These are phyloP conservation scores for Parasteatoda lunata DNA, from an alignment of 2,888 invertebrate genomes.

Conservation along the genomic window DNA sequence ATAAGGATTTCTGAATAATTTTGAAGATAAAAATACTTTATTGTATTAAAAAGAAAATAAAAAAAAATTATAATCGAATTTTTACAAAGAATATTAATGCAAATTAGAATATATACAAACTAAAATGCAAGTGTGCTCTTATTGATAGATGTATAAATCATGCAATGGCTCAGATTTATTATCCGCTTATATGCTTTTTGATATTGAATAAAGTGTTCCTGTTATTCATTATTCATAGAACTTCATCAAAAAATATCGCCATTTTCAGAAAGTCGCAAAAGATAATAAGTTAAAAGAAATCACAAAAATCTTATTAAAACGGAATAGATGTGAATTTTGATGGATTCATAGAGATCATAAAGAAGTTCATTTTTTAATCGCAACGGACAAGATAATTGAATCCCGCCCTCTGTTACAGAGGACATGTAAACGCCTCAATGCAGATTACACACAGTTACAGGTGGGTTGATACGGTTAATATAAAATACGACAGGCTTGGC, in stretches of 20 bases:
- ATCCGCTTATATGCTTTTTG: too few species aligned
- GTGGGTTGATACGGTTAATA: conserved; percentile 14
- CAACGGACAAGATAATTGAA: conserved; percentile 64
- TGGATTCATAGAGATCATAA: conserved; percentile 13
- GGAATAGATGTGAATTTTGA: conserved; percentile 23
- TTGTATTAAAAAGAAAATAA: too few species aligned
- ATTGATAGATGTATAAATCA: too few species aligned
- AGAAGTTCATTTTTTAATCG: conserved; percentile 54
- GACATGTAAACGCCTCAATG: conserved; percentile 56
- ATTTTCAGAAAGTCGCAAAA: background rate
- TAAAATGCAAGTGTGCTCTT: too few species aligned
- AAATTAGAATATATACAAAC: too few species aligned
- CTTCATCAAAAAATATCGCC: background rate
- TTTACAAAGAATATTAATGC: too few species aligned
- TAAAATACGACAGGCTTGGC: too few species aligned
- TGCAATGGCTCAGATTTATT: too few species aligned
- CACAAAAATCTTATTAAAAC: conserved; percentile 53
- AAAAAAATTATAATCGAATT: too few species aligned
- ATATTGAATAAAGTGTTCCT: background rate
- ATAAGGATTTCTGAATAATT: too few species aligned
- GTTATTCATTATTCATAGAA: background rate
- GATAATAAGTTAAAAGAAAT: background rate
- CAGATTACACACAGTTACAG: conserved; percentile 37
- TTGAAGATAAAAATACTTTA: too few species aligned
- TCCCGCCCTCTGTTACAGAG: conserved; percentile 56